Evolutionary conservation across 2,888 invertebrate genomes (phyloP).

Genomic region (Bombylius discolor): DNA sequence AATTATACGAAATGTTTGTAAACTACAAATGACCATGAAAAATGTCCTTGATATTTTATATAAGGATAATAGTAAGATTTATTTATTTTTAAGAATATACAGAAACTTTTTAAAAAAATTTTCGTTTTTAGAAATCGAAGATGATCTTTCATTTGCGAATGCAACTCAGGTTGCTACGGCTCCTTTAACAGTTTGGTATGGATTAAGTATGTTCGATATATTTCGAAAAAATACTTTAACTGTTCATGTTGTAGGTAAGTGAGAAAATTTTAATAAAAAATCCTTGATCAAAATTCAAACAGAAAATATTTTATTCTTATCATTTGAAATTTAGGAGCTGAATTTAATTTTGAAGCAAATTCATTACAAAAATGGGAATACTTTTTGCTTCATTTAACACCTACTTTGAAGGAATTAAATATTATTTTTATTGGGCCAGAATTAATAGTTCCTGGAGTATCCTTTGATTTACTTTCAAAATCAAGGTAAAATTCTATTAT

Average conservation of each 20-base stretch:
- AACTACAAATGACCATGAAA: constrained; percentile 22
- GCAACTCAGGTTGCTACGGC: constrained; percentile 52
- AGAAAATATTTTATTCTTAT: neutral
- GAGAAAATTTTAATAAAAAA: neutral
- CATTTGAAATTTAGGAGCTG: constrained; percentile 46
- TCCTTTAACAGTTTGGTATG: constrained; percentile 49
- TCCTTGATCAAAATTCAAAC: neutral
- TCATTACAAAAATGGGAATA: constrained; percentile 57
- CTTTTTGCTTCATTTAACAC: constrained; percentile 51
- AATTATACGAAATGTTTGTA: constrained; percentile 26
- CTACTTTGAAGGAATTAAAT: constrained; percentile 41
- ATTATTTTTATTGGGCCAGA: constrained; percentile 55
- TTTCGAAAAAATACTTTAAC: constrained; percentile 22
- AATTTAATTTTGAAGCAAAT: constrained; percentile 58
- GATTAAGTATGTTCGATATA: constrained; percentile 36
- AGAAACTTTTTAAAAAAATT: neutral
- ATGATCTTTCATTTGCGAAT: constrained; percentile 47
- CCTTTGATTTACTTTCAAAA: constrained; percentile 43
- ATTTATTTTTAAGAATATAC: neutral
- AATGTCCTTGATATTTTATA: constrained; percentile 18
- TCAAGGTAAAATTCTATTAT: constrained; percentile 36
- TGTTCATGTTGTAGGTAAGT: constrained; percentile 28
- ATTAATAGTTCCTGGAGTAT: constrained; percentile 44
- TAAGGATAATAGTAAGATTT: neutral
- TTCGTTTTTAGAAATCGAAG: constrained; percentile 13